Conservation (phyloP, 2,888 invertebrate genomes). For the Cinara cedri region DNA sequence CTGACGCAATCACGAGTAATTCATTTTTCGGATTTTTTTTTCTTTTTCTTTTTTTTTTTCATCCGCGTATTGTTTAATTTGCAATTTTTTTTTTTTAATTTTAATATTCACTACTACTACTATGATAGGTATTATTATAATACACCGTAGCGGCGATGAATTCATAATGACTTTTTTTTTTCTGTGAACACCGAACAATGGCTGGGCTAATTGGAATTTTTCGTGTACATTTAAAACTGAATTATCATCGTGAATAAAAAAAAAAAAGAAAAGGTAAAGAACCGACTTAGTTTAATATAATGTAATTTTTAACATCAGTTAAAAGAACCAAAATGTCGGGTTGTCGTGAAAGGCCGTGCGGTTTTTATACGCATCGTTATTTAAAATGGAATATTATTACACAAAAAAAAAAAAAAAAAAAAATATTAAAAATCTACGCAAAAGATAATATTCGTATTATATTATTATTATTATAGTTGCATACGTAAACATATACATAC, state of each 20-base stretch:
- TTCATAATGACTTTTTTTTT: constrained; percentile 14
- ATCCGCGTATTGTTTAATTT: too few relatives aligned
- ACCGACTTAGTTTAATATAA: constrained; percentile 10
- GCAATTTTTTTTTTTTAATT: too few relatives aligned
- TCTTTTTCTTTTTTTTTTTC: neutral
- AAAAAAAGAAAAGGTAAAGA: neutral
- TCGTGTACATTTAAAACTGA: neutral
- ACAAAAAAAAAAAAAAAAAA: neutral
- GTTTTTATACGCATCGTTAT: neutral
- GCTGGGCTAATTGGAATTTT: constrained; percentile 22
- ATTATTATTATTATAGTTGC: too few relatives aligned
- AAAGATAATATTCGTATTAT: constrained; percentile 6
- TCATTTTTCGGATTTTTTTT: too few relatives aligned
- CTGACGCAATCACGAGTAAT: too few relatives aligned
- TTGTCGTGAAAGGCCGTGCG: neutral
- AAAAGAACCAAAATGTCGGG: constrained; percentile 11
- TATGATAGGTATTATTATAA: too few relatives aligned
- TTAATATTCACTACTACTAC: neutral
- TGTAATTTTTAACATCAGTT: constrained; percentile 28
- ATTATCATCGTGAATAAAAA: neutral
- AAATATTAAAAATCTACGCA: neutral
- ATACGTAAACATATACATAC: neutral
- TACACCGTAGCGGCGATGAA: neutral
- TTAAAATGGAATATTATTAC: too few relatives aligned
- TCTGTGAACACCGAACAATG: neutral